These are phyloP conservation scores for Sisor rabdophorus DNA, from an alignment of 2,113 vertebrate genomes.

Conservation along the genomic window DNA sequence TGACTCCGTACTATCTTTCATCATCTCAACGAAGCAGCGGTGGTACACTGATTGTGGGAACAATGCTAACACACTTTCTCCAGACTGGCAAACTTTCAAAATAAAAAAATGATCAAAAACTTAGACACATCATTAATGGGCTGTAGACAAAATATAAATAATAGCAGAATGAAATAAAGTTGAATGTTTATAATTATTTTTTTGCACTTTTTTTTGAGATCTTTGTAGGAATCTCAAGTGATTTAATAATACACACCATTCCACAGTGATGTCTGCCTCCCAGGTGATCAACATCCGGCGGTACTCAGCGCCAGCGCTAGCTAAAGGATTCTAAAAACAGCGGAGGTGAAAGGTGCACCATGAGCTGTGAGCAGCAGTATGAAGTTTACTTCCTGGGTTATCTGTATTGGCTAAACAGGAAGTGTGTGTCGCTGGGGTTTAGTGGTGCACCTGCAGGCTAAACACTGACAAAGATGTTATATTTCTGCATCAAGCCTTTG, in stretches of 20 bases:
- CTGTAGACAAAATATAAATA: neutral
- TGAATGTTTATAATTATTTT: no score
- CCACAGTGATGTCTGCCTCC: neutral
- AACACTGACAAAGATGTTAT: constrained; percentile 20
- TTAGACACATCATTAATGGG: neutral
- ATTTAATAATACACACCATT: no score
- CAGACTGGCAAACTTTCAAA: no score
- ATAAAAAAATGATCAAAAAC: neutral
- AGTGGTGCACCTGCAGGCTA: constrained; percentile 22
- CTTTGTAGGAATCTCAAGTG: no score
- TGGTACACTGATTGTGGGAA: neutral
- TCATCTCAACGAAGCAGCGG: neutral
- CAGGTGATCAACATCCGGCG: neutral
- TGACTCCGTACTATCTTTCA: neutral
- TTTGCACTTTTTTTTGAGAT: no score
- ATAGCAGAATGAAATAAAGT: neutral
- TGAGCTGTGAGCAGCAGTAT: neutral
- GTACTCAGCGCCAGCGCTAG: neutral
- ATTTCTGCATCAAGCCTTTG: constrained; percentile 14
- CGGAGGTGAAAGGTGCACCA: neutral
- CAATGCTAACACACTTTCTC: neutral
- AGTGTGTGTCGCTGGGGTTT: constrained; percentile 10
- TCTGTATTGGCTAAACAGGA: neutral
- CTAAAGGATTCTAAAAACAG: constrained; percentile 5
- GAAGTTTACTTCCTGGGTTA: constrained; percentile 8